Percentiles rank a stretch among this genome's conserved stretches.
Conservation (phyloP, 2,113 vertebrate genomes). For the Chascanopsetta lugubris region DNA sequence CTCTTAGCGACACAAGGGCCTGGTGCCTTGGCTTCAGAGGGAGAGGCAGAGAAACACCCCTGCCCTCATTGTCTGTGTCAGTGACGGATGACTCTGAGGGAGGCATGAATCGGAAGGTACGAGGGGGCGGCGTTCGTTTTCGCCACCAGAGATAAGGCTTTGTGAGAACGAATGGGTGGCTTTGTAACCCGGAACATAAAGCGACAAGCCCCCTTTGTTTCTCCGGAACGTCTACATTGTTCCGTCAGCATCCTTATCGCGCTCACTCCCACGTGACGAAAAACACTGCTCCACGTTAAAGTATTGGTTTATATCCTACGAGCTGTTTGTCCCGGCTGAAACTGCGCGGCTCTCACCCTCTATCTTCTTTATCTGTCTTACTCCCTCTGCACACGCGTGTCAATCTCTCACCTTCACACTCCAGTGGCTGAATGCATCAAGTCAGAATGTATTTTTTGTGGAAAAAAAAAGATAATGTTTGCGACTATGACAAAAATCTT, state of each 20-base stretch:
- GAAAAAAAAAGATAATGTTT: not conserved
- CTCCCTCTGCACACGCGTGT: not conserved
- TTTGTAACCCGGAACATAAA: conserved; percentile 27
- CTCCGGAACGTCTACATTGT: not conserved
- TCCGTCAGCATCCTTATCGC: not conserved
- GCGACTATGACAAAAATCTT: too few species aligned
- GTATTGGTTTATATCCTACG: not conserved
- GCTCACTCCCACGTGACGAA: conserved; percentile 5
- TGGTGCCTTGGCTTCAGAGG: conserved; percentile 8
- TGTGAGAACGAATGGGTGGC: conserved; percentile 27
- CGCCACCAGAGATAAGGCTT: conserved; percentile 28
- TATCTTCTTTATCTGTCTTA: not conserved
- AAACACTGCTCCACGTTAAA: conserved; percentile 15
- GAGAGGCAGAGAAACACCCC: conserved; percentile 6
- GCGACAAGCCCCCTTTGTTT: conserved; percentile 29
- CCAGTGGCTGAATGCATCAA: not conserved
- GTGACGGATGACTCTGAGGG: conserved; percentile 59
- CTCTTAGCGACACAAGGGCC: not conserved
- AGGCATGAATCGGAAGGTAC: conserved; percentile 40
- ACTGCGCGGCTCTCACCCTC: not conserved
- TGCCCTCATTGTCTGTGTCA: conserved; percentile 42
- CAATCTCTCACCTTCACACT: not conserved
- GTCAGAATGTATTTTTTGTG: not conserved
- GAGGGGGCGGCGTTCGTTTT: conserved; percentile 28
- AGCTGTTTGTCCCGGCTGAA: too few species aligned